phyloP scores from a whole-genome alignment of 92 coral and sea anemone species.

The Siderastrea radians region DNA sequence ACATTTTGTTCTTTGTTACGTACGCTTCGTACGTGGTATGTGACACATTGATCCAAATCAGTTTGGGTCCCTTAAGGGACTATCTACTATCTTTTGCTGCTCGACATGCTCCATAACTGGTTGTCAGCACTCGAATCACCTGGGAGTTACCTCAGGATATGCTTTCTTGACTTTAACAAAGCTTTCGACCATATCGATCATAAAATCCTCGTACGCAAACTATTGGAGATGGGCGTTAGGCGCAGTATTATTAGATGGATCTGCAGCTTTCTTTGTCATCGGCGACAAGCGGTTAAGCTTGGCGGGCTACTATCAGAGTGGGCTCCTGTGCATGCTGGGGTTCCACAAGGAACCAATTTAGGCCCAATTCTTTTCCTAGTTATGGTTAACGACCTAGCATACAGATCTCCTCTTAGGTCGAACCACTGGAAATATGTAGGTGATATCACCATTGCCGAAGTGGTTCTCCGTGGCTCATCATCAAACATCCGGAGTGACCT shows the following conservation, averaged over 20 bases:
- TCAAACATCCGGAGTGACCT: too few species aligned
- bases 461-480: too few species aligned
- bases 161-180: constrained; percentile 63
- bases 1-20: too few species aligned
- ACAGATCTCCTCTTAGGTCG: too few species aligned
- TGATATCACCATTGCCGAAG: too few species aligned
- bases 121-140: constrained; percentile 55
- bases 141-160: constrained; percentile 48
- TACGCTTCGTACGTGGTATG: too few species aligned
- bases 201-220: constrained; percentile 44
- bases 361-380: too few species aligned
- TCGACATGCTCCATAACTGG: constrained; percentile 65
- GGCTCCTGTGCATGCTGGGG: constrained; percentile 25
- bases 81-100: constrained; percentile 62
- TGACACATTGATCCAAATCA: constrained; percentile 51
- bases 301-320: constrained; percentile 22
- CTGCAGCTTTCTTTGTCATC: constrained; percentile 48
- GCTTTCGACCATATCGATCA: constrained; percentile 56
- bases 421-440: too few species aligned
- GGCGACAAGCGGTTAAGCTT: constrained; percentile 42
- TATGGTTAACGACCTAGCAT: too few species aligned
- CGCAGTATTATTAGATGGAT: constrained; percentile 59
- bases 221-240: constrained; percentile 57
- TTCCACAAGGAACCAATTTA: constrained; percentile 3
- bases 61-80: constrained; percentile 61